Percentiles rank a stretch among this genome's conserved stretches.
Evolutionary conservation across 2,888 invertebrate species (phyloP).

Genomic region (Plutella xylostella): DNA sequence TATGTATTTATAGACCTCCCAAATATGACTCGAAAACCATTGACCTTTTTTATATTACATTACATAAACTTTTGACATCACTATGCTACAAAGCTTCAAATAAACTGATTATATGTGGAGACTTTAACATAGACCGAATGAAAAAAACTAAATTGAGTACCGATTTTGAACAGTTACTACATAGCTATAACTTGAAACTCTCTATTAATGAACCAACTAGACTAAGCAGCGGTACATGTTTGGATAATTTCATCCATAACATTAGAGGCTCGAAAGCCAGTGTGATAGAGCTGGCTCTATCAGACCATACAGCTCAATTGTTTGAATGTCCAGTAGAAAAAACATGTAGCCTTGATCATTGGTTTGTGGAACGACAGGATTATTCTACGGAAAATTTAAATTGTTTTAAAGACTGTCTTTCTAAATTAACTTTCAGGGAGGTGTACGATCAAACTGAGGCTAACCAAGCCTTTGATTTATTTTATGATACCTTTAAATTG

Average conservation of each 20-base stretch:
- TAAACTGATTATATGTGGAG: conserved; percentile 2
- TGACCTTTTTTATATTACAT: too few relatives aligned
- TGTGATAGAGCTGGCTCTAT: conserved; percentile 5
- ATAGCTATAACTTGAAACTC: conserved; percentile 8
- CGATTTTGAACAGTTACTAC: conserved; percentile 6
- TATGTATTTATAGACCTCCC: conserved; percentile 9
- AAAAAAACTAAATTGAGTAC: not conserved
- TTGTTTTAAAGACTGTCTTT: conserved; percentile 5
- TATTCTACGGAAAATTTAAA: conserved; percentile 3
- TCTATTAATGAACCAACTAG: conserved; percentile 5
- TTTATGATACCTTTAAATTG: conserved; percentile 1
- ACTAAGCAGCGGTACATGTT: conserved; percentile 3
- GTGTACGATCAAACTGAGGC: not conserved
- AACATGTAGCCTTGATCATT: not conserved
- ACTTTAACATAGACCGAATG: conserved; percentile 11
- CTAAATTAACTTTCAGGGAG: conserved; percentile 1
- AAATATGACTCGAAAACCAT: not conserved
- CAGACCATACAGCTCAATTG: conserved; percentile 14
- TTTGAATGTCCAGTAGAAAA: conserved; percentile 6
- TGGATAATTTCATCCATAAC: conserved; percentile 10
- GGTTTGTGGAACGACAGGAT: conserved; percentile 3
- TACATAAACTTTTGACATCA: not conserved
- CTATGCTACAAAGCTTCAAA: too few relatives aligned
- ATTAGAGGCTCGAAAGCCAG: conserved; percentile 1
- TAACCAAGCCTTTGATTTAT: conserved; percentile 3